Conservation (phyloP, 2,797 vertebrate species). For the Leptodactylus fallax region DNA sequence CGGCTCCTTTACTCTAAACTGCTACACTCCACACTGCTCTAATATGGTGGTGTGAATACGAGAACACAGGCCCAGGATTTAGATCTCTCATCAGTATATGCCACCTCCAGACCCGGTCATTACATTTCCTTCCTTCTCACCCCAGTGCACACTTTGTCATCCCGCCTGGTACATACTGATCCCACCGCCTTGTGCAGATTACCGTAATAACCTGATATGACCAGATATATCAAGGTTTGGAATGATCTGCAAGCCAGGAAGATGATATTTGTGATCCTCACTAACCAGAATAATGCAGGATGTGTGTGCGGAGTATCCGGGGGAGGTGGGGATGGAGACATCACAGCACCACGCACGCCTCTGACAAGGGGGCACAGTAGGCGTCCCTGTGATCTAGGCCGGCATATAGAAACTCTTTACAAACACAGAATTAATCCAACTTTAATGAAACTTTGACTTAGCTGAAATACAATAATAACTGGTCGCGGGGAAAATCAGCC, state of each 20-base stretch:
- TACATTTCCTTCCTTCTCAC: not conserved
- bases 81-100: not conserved
- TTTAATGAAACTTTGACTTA: conserved; percentile 54
- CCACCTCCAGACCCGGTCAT: not conserved
- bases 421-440: conserved; percentile 56
- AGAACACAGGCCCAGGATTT: not conserved
- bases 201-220: conserved; percentile 55
- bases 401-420: conserved; percentile 16
- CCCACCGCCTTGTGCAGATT: conserved; percentile 46
- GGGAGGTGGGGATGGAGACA: not conserved
- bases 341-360: not conserved
- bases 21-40: no score
- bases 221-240: conserved; percentile 46
- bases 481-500: conserved; percentile 5
- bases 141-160: not conserved
- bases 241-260: conserved; percentile 24
- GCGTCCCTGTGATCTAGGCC: conserved; percentile 25
- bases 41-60: no score
- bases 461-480: not conserved
- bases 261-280: conserved; percentile 1
- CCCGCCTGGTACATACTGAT: conserved; percentile 19
- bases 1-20: no score
- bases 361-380: not conserved
- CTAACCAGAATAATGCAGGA: not conserved
- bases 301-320: not conserved